phyloP scores from a whole-genome alignment of 2,113 vertebrate species.

The Poeciliopsis retropinna region DNA sequence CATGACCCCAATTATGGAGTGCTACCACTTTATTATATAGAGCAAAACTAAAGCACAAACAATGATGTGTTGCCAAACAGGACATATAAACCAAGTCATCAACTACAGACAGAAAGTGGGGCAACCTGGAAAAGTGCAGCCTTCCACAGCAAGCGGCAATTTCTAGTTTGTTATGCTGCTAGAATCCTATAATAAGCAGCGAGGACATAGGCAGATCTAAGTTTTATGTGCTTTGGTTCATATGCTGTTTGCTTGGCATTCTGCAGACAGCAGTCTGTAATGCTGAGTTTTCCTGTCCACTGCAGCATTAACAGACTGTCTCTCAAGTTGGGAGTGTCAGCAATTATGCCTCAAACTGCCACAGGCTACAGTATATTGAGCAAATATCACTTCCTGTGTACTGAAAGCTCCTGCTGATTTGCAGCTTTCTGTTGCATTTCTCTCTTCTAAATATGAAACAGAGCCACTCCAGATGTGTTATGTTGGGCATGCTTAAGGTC shows the following conservation, averaged over 20 bases:
- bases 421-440: conserved; percentile 49
- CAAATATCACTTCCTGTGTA: conserved; percentile 65
- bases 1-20: conserved; percentile 28
- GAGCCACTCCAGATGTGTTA: conserved; percentile 55
- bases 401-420: conserved; percentile 42
- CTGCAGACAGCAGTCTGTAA: conserved; percentile 59
- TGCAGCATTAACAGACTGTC: conserved; percentile 44
- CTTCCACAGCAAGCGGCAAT: conserved; percentile 53
- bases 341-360: conserved; percentile 65
- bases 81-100: conserved; percentile 66
- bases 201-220: conserved; percentile 47
- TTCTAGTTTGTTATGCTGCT: conserved; percentile 55
- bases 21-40: conserved; percentile 41
- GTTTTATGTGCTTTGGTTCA: conserved; percentile 50
- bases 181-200: conserved; percentile 49
- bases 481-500: conserved; percentile 53
- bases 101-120: conserved; percentile 68
- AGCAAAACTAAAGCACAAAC: conserved; percentile 30
- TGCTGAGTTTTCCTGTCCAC: conserved; percentile 47
- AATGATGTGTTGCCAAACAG: conserved; percentile 53
- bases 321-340: conserved; percentile 56
- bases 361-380: conserved; percentile 67
- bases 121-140: conserved; percentile 54
- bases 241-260: conserved; percentile 32
- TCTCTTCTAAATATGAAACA: conserved; percentile 38